These are phyloP conservation scores for Diloba caeruleocephala DNA, from an alignment of 2,888 invertebrate genomes.

Conservation along the genomic window DNA sequence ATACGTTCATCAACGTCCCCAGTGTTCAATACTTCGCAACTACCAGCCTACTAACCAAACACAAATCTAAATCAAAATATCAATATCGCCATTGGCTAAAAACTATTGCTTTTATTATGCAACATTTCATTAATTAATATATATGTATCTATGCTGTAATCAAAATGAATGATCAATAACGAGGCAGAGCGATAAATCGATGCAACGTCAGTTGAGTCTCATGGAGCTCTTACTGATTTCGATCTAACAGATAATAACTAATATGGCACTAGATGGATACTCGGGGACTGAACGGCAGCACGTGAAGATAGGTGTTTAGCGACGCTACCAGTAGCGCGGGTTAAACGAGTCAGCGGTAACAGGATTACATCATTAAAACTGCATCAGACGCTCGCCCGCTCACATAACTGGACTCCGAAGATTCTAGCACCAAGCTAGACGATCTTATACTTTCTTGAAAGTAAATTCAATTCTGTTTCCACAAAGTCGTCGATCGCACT, in stretches of 20 bases:
- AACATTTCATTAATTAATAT: constrained; percentile 65
- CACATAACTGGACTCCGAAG: constrained; percentile 78
- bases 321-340: constrained; percentile 70
- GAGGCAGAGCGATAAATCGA: constrained; percentile 68
- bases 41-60: constrained; percentile 26
- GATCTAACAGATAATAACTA: constrained; percentile 71
- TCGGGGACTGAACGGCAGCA: constrained; percentile 62
- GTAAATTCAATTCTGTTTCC: constrained; percentile 30
- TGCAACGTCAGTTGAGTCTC: constrained; percentile 60
- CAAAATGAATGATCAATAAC: constrained; percentile 71
- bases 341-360: constrained; percentile 84
- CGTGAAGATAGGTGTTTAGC: constrained; percentile 78
- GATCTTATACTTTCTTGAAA: constrained; percentile 31
- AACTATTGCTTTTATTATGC: constrained; percentile 64
- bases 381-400: constrained; percentile 77
- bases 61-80: constrained; percentile 54
- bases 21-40: constrained; percentile 6
- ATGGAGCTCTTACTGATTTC: constrained; percentile 59
- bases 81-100: constrained; percentile 51
- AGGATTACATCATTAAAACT: constrained; percentile 86
- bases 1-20: neutral
- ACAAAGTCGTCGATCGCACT: constrained; percentile 53
- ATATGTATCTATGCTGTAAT: constrained; percentile 61
- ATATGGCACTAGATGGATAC: constrained; percentile 68
- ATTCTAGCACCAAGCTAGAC: constrained; percentile 39